These are phyloP conservation scores for Tautogolabrus adspersus DNA, from an alignment of 2,113 vertebrate genomes.

Conservation along the genomic window DNA sequence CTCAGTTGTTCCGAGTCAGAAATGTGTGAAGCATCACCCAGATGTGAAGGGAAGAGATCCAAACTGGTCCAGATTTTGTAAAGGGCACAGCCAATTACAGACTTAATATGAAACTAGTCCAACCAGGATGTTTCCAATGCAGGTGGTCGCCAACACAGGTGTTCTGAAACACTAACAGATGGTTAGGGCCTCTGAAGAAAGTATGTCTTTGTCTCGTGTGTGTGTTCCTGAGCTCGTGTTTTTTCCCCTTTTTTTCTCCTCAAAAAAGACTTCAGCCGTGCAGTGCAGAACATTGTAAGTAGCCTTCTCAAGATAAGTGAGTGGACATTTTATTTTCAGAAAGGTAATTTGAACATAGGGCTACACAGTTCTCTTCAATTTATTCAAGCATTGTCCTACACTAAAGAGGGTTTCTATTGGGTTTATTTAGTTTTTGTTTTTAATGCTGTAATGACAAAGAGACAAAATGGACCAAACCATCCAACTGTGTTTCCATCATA, in stretches of 20 bases:
- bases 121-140: conserved; percentile 35
- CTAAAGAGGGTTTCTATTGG: background rate
- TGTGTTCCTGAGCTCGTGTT: background rate
- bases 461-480: background rate
- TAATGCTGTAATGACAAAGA: background rate
- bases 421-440: background rate
- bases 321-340: background rate
- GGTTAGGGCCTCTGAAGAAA: conserved; percentile 17
- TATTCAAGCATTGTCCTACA: background rate
- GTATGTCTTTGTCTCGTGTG: conserved; percentile 10
- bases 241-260: background rate
- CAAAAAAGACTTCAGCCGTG: background rate
- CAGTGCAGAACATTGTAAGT: background rate
- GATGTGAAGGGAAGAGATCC: conserved; percentile 41
- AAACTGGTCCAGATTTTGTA: conserved; percentile 45
- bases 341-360: background rate
- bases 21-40: conserved; percentile 36
- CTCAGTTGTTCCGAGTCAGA: conserved; percentile 18
- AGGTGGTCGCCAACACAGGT: conserved; percentile 64
- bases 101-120: conserved; percentile 44
- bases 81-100: conserved; percentile 47
- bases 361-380: background rate
- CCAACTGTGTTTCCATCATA: background rate
- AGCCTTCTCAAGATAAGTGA: background rate
- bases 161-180: conserved; percentile 56